Base-by-base conservation (phyloP, 1,140 invertebrate species). In the Lordiphosa collinella region DNA sequence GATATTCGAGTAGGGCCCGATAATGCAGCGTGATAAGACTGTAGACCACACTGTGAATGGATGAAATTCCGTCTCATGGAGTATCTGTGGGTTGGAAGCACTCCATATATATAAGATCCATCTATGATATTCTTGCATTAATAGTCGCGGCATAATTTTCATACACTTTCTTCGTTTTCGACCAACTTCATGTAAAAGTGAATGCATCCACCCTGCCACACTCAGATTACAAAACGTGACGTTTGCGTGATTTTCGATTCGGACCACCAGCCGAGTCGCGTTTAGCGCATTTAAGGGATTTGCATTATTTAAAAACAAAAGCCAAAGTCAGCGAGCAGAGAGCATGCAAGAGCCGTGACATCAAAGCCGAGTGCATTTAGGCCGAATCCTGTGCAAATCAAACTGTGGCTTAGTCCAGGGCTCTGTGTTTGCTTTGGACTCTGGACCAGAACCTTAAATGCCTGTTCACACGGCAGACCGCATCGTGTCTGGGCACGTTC, bases 211-310 rank as follows among this genome's bases (percentile, higher is more conserved):
- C 11, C 7, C 29, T 10, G 13, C n/a, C 0, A 34, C 18, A 25
- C n/a, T 18, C 18, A 52, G 65, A n/a, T 25, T 25, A 64, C 40
- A 67, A 76, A 71, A 72, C 76, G 67, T 76, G 72, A 56, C 46
- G 50, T 43, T 49, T 53, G 56, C 37, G 49, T 66, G 51, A 68
- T 82, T 82, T 80, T 84, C 68, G 47, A 73, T 72, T 44, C 48
- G 14, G 14, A 34, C 50, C 57, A 50, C 52, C 63, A 58, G 59
- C 63, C 68, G 78, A 58, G 62, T 59, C 68, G 78, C 76, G 60
- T 79, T 85, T 70, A 74, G 73, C 52, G 79, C 64, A 67, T 79
- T 85, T 84, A 74, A 69, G 41, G 72, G 79, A 85, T 84, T 79
- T 84, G 52, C 73, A 78, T 85, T 85, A 86, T 86, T 85, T 84